Evolutionary conservation across 1,140 invertebrate species (phyloP).

Genomic region (Cryptotermes secundus): DNA sequence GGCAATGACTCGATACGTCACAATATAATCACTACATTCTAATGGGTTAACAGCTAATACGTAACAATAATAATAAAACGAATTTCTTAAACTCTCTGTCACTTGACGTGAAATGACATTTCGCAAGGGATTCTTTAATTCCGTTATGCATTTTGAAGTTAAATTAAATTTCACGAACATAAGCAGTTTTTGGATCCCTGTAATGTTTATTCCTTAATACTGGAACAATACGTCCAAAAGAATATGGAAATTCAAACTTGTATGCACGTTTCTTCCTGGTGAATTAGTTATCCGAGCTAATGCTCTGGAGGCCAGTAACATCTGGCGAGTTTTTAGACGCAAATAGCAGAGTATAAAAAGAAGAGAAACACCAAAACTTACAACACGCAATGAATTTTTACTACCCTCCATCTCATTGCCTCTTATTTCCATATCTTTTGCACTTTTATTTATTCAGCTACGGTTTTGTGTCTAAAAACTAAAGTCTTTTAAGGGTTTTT

Average conservation of each 20-base stretch:
- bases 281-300: not conserved
- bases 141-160: no score
- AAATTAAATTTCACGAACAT: no score
- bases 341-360: not conserved
- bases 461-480: not conserved
- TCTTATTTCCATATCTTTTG: not conserved
- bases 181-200: no score
- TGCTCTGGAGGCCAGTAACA: not conserved
- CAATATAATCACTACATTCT: no score
- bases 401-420: not conserved
- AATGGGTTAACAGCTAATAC: no score
- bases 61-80: no score
- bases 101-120: no score
- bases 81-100: no score
- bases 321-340: not conserved
- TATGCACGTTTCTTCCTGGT: not conserved
- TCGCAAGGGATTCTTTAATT: no score
- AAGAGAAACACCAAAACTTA: not conserved
- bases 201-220: no score
- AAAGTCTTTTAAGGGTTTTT: not conserved
- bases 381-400: conserved; percentile 12
- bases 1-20: no score
- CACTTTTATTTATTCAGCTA: not conserved
- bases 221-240: not conserved
- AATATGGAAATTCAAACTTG: not conserved